These are phyloP conservation scores for Chrysomela aeneicollis DNA, from an alignment of 2,888 invertebrate species.

Conservation along the genomic window DNA sequence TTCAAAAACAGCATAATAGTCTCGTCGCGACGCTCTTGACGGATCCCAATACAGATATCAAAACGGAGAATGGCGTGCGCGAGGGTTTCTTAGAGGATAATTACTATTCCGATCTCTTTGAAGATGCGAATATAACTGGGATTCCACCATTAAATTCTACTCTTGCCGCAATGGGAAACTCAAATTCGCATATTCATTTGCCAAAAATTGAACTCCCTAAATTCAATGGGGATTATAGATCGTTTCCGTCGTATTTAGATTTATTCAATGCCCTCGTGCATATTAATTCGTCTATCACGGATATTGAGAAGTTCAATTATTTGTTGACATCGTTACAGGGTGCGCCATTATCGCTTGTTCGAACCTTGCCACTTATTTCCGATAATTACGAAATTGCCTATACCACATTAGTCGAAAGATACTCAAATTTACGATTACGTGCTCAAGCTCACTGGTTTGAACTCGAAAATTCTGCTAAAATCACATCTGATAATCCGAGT, in stretches of 20 bases:
- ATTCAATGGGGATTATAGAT: slow-evolving; percentile 7
- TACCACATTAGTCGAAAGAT: not conserved
- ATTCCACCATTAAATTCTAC: too few relatives aligned
- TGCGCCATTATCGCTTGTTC: not conserved
- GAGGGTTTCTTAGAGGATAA: too few relatives aligned
- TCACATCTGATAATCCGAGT: not conserved
- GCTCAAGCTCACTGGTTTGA: slow-evolving; percentile 7
- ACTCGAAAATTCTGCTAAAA: too few relatives aligned
- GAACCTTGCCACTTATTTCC: not conserved
- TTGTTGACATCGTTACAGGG: not conserved
- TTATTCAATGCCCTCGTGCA: slow-evolving; percentile 3
- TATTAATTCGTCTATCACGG: not conserved
- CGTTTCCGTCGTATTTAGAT: not conserved
- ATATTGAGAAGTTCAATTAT: too few relatives aligned
- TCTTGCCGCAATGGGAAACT: too few relatives aligned
- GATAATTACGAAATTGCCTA: slow-evolving; percentile 9
- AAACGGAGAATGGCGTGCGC: too few relatives aligned
- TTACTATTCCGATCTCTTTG: too few relatives aligned
- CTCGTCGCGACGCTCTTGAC: not conserved
- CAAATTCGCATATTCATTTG: not conserved
- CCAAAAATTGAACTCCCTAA: too few relatives aligned
- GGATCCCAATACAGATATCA: not conserved
- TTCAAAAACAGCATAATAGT: not conserved
- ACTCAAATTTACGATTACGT: not conserved
- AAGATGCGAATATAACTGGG: too few relatives aligned